Conservation (phyloP, 1,140 invertebrate genomes). For the Papilio helenus region DNA sequence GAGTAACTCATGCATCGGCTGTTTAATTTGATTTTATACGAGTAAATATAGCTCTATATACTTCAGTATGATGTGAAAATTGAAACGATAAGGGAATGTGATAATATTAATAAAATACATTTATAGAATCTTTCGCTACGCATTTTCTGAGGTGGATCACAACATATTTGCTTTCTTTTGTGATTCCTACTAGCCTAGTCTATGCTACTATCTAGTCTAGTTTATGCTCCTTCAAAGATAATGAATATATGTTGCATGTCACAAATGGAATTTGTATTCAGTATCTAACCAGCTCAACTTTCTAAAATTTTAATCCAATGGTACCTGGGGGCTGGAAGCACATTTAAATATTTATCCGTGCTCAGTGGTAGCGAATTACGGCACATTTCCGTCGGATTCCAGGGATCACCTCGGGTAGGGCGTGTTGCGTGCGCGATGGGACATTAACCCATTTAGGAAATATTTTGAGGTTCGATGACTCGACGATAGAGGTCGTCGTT, state of each 20-base stretch:
- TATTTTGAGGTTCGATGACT: slow-evolving; percentile 77
- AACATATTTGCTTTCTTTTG: too few relatives aligned
- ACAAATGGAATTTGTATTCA: neutral
- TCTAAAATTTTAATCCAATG: slow-evolving; percentile 9
- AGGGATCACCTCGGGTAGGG: slow-evolving; percentile 51
- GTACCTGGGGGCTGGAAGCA: slow-evolving; percentile 41
- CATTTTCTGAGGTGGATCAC: too few relatives aligned
- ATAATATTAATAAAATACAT: neutral
- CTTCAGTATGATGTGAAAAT: neutral
- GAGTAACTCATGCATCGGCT: neutral
- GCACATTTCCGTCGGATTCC: slow-evolving; percentile 63
- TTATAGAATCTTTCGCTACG: too few relatives aligned
- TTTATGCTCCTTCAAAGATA: neutral
- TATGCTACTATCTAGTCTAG: too few relatives aligned
- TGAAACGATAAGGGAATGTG: neutral
- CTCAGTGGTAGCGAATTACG: slow-evolving; percentile 65
- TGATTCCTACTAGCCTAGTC: too few relatives aligned
- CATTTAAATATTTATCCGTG: slow-evolving; percentile 62
- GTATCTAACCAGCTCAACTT: neutral
- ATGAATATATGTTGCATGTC: neutral
- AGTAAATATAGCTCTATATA: neutral
- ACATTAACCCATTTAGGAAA: slow-evolving; percentile 79
- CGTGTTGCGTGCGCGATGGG: slow-evolving; percentile 62
- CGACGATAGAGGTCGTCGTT: slow-evolving; percentile 65
- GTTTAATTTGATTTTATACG: neutral